A percentile compares a stretch with the other conserved stretches of the same genome.
phyloP scores from a whole-genome alignment of 2,888 invertebrate genomes.

The Acronicta aceris region DNA sequence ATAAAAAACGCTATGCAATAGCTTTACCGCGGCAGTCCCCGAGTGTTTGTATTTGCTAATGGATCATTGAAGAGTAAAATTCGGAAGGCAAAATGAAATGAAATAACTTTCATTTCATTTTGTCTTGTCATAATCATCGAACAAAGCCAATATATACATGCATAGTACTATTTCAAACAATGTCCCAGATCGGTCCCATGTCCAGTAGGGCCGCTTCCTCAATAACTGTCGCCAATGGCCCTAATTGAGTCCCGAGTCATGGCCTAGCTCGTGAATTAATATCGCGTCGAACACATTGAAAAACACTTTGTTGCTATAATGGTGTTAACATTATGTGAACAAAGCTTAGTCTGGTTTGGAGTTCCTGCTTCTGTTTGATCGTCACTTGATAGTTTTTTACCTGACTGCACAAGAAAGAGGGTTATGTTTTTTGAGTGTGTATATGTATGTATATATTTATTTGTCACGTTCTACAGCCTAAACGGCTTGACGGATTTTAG shows the following conservation, averaged over 20 bases:
- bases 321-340: constrained; percentile 32
- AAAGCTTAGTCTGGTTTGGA: constrained; percentile 10
- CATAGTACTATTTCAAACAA: constrained; percentile 48
- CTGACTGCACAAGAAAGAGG: too few species aligned
- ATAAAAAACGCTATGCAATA: too few species aligned
- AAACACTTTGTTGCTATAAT: constrained; percentile 41
- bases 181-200: constrained; percentile 48
- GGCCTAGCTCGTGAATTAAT: constrained; percentile 41
- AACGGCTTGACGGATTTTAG: too few species aligned
- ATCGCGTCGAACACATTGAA: constrained; percentile 45
- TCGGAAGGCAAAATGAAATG: too few species aligned
- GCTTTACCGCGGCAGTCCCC: too few species aligned
- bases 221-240: constrained; percentile 69
- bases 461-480: too few species aligned
- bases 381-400: not conserved
- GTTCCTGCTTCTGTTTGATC: constrained; percentile 15
- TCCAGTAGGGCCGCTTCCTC: constrained; percentile 65
- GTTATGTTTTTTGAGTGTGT: too few species aligned
- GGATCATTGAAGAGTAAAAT: too few species aligned
- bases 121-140: too few species aligned
- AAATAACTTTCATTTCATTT: too few species aligned
- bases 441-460: too few species aligned
- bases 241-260: constrained; percentile 69
- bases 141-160: constrained; percentile 12
- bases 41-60: too few species aligned